Percentiles rank a stretch among this genome's conserved stretches.
phyloP scores from a whole-genome alignment of 2,113 vertebrate species.

The Labeo catla region DNA sequence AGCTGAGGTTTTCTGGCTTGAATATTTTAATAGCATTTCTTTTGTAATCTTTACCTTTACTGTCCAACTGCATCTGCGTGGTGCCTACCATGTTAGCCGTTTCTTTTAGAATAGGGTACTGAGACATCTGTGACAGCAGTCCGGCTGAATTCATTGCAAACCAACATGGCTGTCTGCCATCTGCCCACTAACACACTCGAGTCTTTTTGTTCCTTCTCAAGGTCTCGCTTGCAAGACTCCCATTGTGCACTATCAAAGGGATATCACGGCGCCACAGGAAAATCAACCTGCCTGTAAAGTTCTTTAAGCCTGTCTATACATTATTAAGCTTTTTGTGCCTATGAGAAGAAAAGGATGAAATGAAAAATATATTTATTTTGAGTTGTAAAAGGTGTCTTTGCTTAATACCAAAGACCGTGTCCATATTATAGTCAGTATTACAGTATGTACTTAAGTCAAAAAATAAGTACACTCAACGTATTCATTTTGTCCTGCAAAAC shows the following conservation, averaged over 20 bases:
- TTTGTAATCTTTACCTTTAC: neutral
- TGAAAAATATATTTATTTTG: neutral
- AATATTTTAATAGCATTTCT: neutral
- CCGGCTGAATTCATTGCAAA: conserved; percentile 20
- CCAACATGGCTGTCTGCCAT: conserved; percentile 8
- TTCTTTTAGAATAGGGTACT: neutral
- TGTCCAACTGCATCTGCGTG: neutral
- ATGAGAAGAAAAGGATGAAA: neutral
- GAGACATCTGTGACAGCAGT: conserved; percentile 18
- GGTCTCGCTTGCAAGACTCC: neutral
- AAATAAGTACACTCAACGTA: too few species aligned
- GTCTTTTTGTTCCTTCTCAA: conserved; percentile 1
- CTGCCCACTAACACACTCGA: neutral
- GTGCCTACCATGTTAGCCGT: too few species aligned
- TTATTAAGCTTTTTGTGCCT: neutral
- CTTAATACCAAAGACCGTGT: neutral
- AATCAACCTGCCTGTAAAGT: neutral
- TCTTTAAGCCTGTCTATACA: neutral
- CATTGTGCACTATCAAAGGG: neutral
- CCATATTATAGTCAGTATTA: neutral
- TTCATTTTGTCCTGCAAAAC: too few species aligned
- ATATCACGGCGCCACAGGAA: neutral
- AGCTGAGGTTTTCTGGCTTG: neutral
- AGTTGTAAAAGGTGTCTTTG: neutral
- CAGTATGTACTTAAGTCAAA: too few species aligned